phyloP scores from a whole-genome alignment of 2,888 invertebrate genomes.

The Volucella inflata region DNA sequence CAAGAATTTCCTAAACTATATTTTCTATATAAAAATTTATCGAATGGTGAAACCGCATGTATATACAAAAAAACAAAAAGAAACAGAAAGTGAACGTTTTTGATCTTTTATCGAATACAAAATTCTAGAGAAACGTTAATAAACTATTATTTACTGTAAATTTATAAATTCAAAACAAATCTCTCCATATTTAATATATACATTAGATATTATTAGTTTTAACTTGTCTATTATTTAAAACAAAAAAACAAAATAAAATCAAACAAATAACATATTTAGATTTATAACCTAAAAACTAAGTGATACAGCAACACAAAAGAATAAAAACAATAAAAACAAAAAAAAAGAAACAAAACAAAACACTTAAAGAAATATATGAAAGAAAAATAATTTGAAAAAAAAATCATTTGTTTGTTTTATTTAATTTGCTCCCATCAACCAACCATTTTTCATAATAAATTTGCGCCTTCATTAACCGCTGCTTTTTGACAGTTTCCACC shows the following conservation, averaged over 20 bases:
- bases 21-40: slow-evolving; percentile 25
- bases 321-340: slow-evolving; percentile 43
- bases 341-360: slow-evolving; percentile 42
- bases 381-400: slow-evolving; percentile 34
- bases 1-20: slow-evolving; percentile 3
- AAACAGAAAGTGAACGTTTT: slow-evolving; percentile 1
- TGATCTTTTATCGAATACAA: slow-evolving; percentile 28
- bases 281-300: slow-evolving; percentile 64
- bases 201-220: neutral
- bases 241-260: slow-evolving; percentile 2
- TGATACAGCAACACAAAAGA: slow-evolving; percentile 65
- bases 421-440: slow-evolving; percentile 72
- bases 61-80: slow-evolving; percentile 28
- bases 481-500: slow-evolving; percentile 12
- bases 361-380: slow-evolving; percentile 16
- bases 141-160: slow-evolving; percentile 64
- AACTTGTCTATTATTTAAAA: slow-evolving; percentile 68
- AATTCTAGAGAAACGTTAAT: slow-evolving; percentile 44
- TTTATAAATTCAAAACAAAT: slow-evolving; percentile 28
- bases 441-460: slow-evolving; percentile 34
- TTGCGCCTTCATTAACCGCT: neutral
- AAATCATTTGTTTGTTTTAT: slow-evolving; percentile 62
- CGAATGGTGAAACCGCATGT: slow-evolving; percentile 47
- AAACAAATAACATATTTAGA: slow-evolving; percentile 32
- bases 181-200: slow-evolving; percentile 23